A percentile compares a stretch with the other conserved stretches of the same genome.
Conservation (phyloP, 92 coral and sea anemone species). For the Chrysogorgia sp. region DNA sequence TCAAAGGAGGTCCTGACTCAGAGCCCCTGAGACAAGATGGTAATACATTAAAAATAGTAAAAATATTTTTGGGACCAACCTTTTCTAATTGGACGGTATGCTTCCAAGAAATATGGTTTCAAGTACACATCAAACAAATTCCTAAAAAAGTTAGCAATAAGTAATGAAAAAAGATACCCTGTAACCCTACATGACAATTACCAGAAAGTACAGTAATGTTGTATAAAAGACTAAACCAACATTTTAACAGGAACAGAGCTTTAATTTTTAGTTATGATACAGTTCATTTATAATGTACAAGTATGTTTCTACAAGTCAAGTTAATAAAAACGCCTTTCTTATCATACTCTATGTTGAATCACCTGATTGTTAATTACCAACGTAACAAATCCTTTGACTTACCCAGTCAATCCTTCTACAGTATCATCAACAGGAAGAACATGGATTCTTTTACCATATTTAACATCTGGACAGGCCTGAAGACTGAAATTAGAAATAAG, state of each 20-base stretch:
- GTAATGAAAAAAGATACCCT: neutral
- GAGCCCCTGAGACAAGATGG: too few species aligned
- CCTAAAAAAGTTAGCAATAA: conserved; percentile 44
- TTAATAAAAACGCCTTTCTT: too few species aligned
- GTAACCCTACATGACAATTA: neutral
- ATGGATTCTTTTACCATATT: conserved; percentile 97
- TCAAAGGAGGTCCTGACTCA: too few species aligned
- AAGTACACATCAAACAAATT: conserved; percentile 96
- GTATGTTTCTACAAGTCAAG: neutral
- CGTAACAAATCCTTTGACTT: conserved; percentile 2
- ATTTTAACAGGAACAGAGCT: too few species aligned
- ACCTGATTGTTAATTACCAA: neutral
- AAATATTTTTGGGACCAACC: conserved; percentile 48
- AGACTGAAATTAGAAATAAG: conserved; percentile 63
- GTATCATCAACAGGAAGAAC: conserved; percentile 97
- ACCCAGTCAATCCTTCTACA: conserved; percentile 98
- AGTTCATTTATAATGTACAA: too few species aligned
- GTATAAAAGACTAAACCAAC: neutral
- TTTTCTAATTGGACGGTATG: conserved; percentile 94
- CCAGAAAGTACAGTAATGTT: too few species aligned
- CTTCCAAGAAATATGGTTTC: conserved; percentile 96
- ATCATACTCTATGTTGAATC: too few species aligned
- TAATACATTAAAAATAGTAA: neutral
- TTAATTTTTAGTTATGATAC: too few species aligned
- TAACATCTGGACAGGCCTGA: conserved; percentile 98